These are phyloP conservation scores for Drosophila equinoxialis DNA, from an alignment of 1,140 invertebrate species.

Conservation along the genomic window DNA sequence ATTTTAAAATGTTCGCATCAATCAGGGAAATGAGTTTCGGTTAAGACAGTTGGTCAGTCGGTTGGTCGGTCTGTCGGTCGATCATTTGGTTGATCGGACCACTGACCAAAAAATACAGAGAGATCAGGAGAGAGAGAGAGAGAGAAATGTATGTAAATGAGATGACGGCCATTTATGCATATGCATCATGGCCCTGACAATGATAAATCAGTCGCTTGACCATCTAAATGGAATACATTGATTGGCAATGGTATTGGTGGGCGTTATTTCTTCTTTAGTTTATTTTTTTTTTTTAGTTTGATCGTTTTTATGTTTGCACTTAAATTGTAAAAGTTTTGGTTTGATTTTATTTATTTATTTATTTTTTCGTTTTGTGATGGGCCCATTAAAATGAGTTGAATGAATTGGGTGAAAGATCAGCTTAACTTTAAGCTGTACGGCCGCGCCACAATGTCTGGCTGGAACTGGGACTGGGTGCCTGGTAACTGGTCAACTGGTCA, in stretches of 20 bases:
- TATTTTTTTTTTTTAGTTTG: not conserved
- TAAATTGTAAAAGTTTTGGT: slow-evolving; percentile 59
- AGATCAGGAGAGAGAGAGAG: slow-evolving; percentile 50
- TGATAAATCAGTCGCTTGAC: slow-evolving; percentile 62
- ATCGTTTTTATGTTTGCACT: slow-evolving; percentile 34
- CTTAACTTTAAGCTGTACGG: not conserved
- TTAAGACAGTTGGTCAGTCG: slow-evolving; percentile 16
- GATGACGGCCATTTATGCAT: slow-evolving; percentile 47
- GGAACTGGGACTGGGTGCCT: slow-evolving; percentile 15
- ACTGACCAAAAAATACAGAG: not conserved
- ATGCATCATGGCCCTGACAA: slow-evolving; percentile 60
- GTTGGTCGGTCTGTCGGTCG: slow-evolving; percentile 38
- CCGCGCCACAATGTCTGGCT: slow-evolving; percentile 73
- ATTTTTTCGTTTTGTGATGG: too few species aligned
- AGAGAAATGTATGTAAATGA: slow-evolving; percentile 44
- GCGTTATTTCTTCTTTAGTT: slow-evolving; percentile 32
- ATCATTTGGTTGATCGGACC: slow-evolving; percentile 3
- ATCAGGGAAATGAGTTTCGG: slow-evolving; percentile 77
- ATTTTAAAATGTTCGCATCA: slow-evolving; percentile 72
- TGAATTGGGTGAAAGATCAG: slow-evolving; percentile 64
- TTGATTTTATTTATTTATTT: too few species aligned
- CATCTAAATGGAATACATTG: slow-evolving; percentile 26
- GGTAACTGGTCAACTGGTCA: slow-evolving; percentile 17
- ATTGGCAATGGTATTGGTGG: slow-evolving; percentile 39
- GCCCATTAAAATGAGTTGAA: slow-evolving; percentile 62